These are phyloP conservation scores for Papilio polytes DNA, from an alignment of 1,140 invertebrate genomes.

Conservation along the genomic window DNA sequence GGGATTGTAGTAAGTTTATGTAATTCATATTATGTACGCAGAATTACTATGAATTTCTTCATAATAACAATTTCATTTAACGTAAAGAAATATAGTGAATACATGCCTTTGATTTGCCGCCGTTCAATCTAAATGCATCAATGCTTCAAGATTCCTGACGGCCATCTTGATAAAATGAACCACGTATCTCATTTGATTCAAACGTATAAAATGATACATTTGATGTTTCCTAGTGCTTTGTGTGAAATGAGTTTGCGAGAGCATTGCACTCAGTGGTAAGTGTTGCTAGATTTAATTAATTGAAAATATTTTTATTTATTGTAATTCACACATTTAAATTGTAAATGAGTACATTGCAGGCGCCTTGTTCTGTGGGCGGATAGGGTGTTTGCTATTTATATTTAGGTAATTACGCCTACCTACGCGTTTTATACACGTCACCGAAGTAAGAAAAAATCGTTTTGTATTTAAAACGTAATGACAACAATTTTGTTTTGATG, in stretches of 20 bases:
- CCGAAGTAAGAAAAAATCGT: neutral
- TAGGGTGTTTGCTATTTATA: constrained; percentile 1
- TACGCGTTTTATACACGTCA: neutral
- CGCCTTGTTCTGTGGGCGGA: constrained; percentile 16
- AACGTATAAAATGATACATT: neutral
- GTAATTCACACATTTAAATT: constrained; percentile 16
- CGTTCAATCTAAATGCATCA: constrained; percentile 33
- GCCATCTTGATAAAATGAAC: constrained; percentile 38
- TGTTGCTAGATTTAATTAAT: constrained; percentile 9
- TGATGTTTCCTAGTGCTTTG: constrained; percentile 21
- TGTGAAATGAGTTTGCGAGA: neutral
- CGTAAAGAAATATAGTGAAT: too few species aligned
- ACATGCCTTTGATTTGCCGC: constrained; percentile 20
- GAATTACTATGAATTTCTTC: too few species aligned
- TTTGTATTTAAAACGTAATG: neutral
- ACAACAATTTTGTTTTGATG: too few species aligned
- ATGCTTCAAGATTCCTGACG: constrained; percentile 36
- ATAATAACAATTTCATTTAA: too few species aligned
- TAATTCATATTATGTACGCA: neutral
- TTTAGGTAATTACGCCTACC: constrained; percentile 27
- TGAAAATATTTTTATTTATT: neutral
- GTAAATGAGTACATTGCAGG: constrained; percentile 16
- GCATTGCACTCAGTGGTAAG: neutral
- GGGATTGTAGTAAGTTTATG: neutral
- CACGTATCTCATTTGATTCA: constrained; percentile 26